phyloP scores from a whole-genome alignment of 2,888 invertebrate species.

The Hybos culiciformis region DNA sequence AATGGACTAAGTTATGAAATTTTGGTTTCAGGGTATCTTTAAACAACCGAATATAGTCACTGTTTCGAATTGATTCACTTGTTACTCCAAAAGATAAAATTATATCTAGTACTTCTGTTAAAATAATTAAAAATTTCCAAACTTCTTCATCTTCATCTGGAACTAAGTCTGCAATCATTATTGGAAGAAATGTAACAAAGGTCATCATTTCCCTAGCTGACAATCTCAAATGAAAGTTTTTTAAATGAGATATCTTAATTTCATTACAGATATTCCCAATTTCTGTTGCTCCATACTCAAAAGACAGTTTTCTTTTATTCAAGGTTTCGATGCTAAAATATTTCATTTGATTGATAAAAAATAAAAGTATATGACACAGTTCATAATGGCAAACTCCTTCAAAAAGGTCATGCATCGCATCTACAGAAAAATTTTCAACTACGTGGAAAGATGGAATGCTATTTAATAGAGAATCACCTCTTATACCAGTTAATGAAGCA shows the following conservation, averaged over 20 bases:
- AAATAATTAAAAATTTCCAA: slow-evolving; percentile 17
- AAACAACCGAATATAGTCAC: slow-evolving; percentile 12
- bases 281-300: slow-evolving; percentile 17
- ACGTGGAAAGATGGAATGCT: no score
- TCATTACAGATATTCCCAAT: slow-evolving; percentile 15
- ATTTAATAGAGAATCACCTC: slow-evolving; percentile 17
- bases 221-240: slow-evolving; percentile 11
- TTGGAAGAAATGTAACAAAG: slow-evolving; percentile 16
- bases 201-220: slow-evolving; percentile 20
- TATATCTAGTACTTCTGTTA: slow-evolving; percentile 18
- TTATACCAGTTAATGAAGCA: slow-evolving; percentile 15
- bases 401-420: slow-evolving; percentile 16
- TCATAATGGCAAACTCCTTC: slow-evolving; percentile 16
- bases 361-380: slow-evolving; percentile 14
- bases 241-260: slow-evolving; percentile 12
- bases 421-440: slow-evolving; percentile 16
- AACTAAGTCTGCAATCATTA: slow-evolving; percentile 19
- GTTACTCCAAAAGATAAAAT: slow-evolving; percentile 11
- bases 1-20: slow-evolving; percentile 17
- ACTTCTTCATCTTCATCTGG: slow-evolving; percentile 16
- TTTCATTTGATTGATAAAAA: slow-evolving; percentile 13
- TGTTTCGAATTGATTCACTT: slow-evolving; percentile 10
- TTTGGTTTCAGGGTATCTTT: slow-evolving; percentile 19
- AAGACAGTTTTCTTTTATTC: slow-evolving; percentile 16
- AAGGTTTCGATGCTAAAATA: slow-evolving; percentile 17